Conservation (phyloP, 2,888 invertebrate species). For the Hoplodrina blanda region DNA sequence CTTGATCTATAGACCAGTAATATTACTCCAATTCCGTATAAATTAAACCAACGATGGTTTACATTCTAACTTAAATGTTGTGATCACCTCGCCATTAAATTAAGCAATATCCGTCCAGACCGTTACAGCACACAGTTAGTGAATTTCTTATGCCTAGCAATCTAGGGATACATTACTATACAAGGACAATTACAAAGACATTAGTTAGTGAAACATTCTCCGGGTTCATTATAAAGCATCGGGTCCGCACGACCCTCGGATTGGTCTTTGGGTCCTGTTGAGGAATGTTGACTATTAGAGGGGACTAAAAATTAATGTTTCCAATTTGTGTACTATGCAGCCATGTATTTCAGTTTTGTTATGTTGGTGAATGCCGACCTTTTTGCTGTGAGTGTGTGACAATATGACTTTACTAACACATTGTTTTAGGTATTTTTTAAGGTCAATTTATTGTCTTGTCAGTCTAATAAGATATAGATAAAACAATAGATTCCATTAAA, state of each 20-base stretch:
- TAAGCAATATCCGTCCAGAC: constrained; percentile 34
- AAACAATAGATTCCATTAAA: background rate
- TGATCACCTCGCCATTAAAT: constrained; percentile 52
- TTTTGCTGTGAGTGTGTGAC: constrained; percentile 18
- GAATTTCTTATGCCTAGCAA: constrained; percentile 56
- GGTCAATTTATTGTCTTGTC: background rate
- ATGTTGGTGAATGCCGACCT: constrained; percentile 28
- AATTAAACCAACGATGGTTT: constrained; percentile 30
- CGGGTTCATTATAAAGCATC: constrained; percentile 78
- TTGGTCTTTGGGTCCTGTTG: constrained; percentile 66
- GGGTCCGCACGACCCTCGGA: constrained; percentile 72
- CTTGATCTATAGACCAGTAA: constrained; percentile 29
- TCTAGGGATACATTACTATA: constrained; percentile 61
- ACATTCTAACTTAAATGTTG: constrained; percentile 65
- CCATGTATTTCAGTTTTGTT: constrained; percentile 24
- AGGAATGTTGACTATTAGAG: constrained; percentile 81
- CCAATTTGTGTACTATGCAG: constrained; percentile 65
- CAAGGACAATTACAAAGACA: constrained; percentile 72
- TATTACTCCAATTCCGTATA: constrained; percentile 33
- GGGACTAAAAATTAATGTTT: constrained; percentile 71
- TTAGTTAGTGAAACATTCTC: constrained; percentile 74
- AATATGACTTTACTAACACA: constrained; percentile 13
- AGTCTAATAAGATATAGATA: background rate
- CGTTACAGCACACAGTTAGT: constrained; percentile 35
- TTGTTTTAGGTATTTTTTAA: background rate